A percentile compares a stretch with the other conserved stretches of the same genome.
Conservation (phyloP, 2,888 invertebrate species). For the Agrochola litura region DNA sequence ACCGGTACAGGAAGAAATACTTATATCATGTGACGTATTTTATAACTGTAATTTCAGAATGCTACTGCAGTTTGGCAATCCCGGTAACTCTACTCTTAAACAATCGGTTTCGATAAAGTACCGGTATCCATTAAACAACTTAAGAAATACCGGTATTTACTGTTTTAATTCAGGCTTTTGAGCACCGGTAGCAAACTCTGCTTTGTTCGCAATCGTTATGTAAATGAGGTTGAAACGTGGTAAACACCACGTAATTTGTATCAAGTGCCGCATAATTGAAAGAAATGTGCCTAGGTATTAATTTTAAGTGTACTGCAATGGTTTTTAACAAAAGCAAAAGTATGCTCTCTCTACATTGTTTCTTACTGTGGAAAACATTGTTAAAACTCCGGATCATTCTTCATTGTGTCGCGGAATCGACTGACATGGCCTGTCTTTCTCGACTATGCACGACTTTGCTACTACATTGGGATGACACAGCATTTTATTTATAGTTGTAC, state of each 20-base stretch:
- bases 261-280: constrained; percentile 58
- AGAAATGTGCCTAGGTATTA: constrained; percentile 31
- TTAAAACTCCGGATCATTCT: neutral
- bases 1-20: neutral
- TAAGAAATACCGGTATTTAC: constrained; percentile 8
- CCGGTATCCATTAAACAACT: neutral
- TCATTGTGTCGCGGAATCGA: no score
- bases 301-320: constrained; percentile 46
- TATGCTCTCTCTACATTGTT: neutral
- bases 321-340: neutral
- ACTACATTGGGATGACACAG: neutral
- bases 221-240: constrained; percentile 37
- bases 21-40: neutral
- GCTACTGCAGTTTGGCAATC: no score
- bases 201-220: constrained; percentile 45
- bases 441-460: neutral
- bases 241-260: constrained; percentile 40
- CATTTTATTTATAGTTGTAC: constrained; percentile 2
- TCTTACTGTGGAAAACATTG: neutral
- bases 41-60: neutral
- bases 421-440: neutral
- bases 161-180: neutral
- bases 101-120: neutral
- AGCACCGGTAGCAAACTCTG: constrained; percentile 9
- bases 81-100: neutral